Conservation (phyloP, 2,888 invertebrate genomes). For the Proisotoma minuta region DNA sequence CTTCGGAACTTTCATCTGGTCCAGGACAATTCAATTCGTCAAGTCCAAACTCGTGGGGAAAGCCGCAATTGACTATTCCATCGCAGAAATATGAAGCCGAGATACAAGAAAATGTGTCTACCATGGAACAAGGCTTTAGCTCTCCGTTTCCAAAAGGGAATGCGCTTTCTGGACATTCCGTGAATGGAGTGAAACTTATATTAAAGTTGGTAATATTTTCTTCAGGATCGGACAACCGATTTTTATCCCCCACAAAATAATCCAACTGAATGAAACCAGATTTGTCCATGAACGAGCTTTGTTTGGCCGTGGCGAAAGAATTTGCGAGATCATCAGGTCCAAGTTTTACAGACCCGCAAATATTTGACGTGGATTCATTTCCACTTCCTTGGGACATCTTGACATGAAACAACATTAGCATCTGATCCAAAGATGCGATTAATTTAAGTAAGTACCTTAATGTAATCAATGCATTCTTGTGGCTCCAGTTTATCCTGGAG, state of each 20-base stretch:
- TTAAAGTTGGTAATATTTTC: conserved; percentile 2
- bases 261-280: not conserved
- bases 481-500: not conserved
- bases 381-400: conserved; percentile 1
- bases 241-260: not conserved
- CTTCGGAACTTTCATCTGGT: not conserved
- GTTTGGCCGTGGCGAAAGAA: not conserved
- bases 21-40: not conserved
- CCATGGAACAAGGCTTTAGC: not conserved
- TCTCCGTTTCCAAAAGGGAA: conserved; percentile 7
- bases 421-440: no score
- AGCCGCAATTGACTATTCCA: conserved; percentile 9
- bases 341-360: not conserved
- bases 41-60: not conserved
- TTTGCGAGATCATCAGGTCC: not conserved
- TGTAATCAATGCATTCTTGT: not conserved
- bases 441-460: not conserved
- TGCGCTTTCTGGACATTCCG: conserved; percentile 7
- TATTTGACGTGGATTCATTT: not conserved
- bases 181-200: conserved; percentile 10
- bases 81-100: conserved; percentile 5
- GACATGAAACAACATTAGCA: no score
- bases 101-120: conserved; percentile 12
- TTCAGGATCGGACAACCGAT: not conserved
- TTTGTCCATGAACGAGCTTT: conserved; percentile 1